These are phyloP conservation scores for Elachura formosa DNA, from an alignment of 2,113 vertebrate species.

Conservation along the genomic window DNA sequence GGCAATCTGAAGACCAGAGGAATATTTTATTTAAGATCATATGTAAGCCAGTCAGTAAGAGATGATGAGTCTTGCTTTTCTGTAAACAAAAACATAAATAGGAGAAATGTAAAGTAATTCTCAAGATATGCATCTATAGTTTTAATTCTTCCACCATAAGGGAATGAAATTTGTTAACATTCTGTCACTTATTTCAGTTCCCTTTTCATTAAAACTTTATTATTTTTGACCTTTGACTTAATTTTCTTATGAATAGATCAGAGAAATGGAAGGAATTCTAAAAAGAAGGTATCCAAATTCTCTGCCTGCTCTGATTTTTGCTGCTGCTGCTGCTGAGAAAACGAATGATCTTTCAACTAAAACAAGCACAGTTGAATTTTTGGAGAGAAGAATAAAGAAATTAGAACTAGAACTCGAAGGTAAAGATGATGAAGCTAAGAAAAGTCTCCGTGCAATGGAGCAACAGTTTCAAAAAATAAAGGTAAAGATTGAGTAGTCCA, in stretches of 20 bases:
- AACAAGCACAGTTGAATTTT: slow-evolving; percentile 69
- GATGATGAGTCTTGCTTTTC: not conserved
- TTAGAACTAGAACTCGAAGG: slow-evolving; percentile 89
- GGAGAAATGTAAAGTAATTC: not conserved
- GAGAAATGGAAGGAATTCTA: slow-evolving; percentile 90
- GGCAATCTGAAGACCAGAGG: not conserved
- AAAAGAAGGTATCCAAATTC: slow-evolving; percentile 87
- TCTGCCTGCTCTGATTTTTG: slow-evolving; percentile 86
- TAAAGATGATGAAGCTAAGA: slow-evolving; percentile 88
- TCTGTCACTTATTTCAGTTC: not conserved
- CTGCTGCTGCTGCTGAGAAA: slow-evolving; percentile 77
- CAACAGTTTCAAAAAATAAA: slow-evolving; percentile 90
- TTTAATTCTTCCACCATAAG: not conserved
- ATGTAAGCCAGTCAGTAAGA: not conserved
- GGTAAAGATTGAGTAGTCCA: slow-evolving; percentile 57
- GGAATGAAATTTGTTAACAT: not conserved
- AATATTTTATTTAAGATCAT: not conserved
- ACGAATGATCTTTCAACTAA: slow-evolving; percentile 35
- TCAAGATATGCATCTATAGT: not conserved
- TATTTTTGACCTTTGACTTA: not conserved
- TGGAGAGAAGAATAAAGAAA: slow-evolving; percentile 85
- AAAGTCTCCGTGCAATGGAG: slow-evolving; percentile 85
- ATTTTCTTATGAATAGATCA: slow-evolving; percentile 76
- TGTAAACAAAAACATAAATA: not conserved
- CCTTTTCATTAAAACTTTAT: not conserved